phyloP scores from a whole-genome alignment of 2,797 vertebrate genomes.

The Anguilla megastoma region DNA sequence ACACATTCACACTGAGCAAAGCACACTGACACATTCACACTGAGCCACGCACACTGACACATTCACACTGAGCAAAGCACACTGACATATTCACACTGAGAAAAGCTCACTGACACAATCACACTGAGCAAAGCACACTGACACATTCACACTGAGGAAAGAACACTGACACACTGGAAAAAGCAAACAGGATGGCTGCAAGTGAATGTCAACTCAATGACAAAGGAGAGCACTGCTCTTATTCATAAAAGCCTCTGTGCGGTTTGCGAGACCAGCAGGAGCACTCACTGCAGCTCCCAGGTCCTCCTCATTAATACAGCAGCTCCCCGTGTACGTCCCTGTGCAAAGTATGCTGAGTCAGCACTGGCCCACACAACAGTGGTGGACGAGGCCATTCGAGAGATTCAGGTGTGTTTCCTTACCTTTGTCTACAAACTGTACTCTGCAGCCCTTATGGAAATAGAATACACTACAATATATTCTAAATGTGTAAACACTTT shows the following conservation, averaged over 20 bases:
- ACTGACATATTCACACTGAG: no score
- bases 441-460: not conserved
- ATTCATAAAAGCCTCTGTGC: not conserved
- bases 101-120: no score
- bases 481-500: no score
- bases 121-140: no score
- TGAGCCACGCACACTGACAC: no score
- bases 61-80: no score
- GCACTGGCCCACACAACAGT: not conserved
- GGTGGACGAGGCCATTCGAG: not conserved
- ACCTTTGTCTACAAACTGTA: not conserved
- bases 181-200: not conserved
- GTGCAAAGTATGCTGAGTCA: not conserved
- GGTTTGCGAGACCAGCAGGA: not conserved
- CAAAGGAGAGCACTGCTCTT: not conserved
- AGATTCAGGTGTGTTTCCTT: not conserved
- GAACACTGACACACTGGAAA: not conserved
- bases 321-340: not conserved
- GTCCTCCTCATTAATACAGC: not conserved
- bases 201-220: not conserved
- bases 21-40: no score
- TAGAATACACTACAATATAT: not conserved
- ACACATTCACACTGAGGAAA: not conserved
- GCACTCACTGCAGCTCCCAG: not conserved
- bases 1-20: no score